Conservation (phyloP, 1,140 invertebrate species). For the Coelopa frigida region DNA sequence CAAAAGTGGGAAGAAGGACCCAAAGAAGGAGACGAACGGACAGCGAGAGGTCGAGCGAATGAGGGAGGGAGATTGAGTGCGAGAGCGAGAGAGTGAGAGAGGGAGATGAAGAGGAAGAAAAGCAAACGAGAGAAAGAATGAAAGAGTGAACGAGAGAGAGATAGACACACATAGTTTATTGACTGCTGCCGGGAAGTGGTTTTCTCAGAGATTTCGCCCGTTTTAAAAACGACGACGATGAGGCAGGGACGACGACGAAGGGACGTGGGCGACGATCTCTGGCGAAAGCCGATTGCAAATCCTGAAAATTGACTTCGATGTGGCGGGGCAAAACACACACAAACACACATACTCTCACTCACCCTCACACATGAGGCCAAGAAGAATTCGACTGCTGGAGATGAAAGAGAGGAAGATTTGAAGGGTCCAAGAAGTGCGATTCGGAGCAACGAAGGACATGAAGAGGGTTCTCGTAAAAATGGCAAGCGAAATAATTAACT, state of each 20-base stretch:
- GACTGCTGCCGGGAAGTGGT: conserved; percentile 41
- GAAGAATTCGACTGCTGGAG: not conserved
- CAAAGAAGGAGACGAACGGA: no score
- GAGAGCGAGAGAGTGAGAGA: no score
- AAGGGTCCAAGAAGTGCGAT: not conserved
- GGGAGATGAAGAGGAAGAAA: no score
- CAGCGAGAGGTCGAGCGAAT: no score
- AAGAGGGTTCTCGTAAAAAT: no score
- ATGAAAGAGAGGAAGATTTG: no score
- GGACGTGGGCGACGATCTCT: not conserved
- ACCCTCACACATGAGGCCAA: not conserved
- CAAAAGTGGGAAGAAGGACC: not conserved
- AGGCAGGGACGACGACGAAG: conserved; percentile 35
- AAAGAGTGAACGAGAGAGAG: no score
- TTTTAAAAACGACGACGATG: no score
- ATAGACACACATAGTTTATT: conserved; percentile 34
- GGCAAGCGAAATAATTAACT: no score
- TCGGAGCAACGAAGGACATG: not conserved
- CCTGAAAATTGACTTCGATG: conserved; percentile 40
- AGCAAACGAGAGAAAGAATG: no score
- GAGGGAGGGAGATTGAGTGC: no score
- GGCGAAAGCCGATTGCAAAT: conserved; percentile 30
- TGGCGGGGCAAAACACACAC: not conserved
- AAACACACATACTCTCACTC: not conserved
- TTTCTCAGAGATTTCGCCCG: conserved; percentile 38